Evolutionary conservation across 2,113 vertebrate genomes (phyloP).

Genomic region (Pedionomus torquatus): DNA sequence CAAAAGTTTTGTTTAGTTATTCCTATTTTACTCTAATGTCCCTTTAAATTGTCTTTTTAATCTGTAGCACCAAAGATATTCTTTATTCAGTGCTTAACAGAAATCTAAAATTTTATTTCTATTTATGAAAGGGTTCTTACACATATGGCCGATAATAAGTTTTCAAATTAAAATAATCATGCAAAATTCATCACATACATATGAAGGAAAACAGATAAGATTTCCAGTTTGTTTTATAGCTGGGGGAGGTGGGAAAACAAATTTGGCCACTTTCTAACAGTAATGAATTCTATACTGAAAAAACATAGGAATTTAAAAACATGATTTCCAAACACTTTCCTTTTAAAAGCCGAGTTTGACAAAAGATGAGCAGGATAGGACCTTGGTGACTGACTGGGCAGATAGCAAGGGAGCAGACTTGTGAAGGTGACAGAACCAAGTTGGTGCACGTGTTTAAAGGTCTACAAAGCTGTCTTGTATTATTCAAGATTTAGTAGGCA

Average conservation of each 20-base stretch:
- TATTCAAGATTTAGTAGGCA: slow-evolving; percentile 49
- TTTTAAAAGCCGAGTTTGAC: not conserved
- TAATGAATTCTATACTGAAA: not conserved
- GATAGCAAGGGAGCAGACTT: not conserved
- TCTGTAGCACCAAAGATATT: not conserved
- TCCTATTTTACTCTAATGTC: not conserved
- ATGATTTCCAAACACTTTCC: not conserved
- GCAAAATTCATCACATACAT: not conserved
- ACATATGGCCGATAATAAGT: not conserved
- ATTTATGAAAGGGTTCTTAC: not conserved
- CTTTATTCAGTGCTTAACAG: not conserved
- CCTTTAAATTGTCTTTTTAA: not conserved
- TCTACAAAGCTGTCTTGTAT: slow-evolving; percentile 51
- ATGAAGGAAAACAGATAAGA: not conserved
- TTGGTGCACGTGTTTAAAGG: slow-evolving; percentile 35
- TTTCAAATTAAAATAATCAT: not conserved
- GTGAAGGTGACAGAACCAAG: not conserved
- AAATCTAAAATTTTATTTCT: not conserved
- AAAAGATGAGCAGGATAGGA: not conserved
- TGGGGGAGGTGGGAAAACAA: not conserved
- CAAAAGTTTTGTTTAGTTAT: not conserved
- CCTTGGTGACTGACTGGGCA: not conserved
- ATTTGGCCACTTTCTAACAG: not conserved
- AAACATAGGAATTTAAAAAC: not conserved
- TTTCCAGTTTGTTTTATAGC: not conserved